Percentiles rank a stretch among this genome's conserved stretches.
phyloP scores from a whole-genome alignment of 2,888 invertebrate genomes.

The Slavum lentiscoides region DNA sequence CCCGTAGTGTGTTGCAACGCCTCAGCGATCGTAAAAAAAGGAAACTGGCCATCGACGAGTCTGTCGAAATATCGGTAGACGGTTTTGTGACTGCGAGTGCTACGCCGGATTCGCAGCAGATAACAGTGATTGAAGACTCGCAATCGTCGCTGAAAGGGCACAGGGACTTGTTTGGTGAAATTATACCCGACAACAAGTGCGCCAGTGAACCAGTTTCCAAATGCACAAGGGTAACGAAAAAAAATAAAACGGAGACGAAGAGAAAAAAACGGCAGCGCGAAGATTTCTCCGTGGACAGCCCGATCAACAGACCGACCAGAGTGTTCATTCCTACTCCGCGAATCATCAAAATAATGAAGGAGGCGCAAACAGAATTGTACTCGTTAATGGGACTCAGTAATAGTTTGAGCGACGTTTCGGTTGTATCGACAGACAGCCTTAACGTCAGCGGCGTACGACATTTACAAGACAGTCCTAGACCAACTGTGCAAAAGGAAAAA shows the following conservation, averaged over 20 bases:
- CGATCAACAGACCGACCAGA: not conserved
- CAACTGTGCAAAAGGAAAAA: not conserved
- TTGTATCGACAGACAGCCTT: conserved; percentile 1
- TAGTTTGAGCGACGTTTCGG: conserved; percentile 22
- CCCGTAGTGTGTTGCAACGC: conserved; percentile 24
- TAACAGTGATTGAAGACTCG: conserved; percentile 6
- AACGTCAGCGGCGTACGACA: conserved; percentile 38
- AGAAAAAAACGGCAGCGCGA: not conserved
- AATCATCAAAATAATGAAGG: conserved; percentile 31
- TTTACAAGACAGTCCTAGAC: not conserved
- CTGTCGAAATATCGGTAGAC: not conserved
- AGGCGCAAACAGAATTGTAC: conserved; percentile 36
- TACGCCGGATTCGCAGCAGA: not conserved
- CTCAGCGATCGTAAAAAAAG: conserved; percentile 41
- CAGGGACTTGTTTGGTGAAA: conserved; percentile 43
- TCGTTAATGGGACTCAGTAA: conserved; percentile 36
- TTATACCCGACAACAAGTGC: not conserved
- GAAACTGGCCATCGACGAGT: conserved; percentile 33
- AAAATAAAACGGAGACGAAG: not conserved
- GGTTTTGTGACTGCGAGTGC: not conserved
- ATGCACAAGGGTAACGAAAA: not conserved
- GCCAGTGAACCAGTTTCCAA: not conserved
- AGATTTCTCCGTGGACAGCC: not conserved
- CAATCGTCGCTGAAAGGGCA: conserved; percentile 15
- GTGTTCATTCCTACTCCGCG: conserved; percentile 33